phyloP scores from a whole-genome alignment of 2,888 invertebrate species.

The Rotaria magnacalcarata region DNA sequence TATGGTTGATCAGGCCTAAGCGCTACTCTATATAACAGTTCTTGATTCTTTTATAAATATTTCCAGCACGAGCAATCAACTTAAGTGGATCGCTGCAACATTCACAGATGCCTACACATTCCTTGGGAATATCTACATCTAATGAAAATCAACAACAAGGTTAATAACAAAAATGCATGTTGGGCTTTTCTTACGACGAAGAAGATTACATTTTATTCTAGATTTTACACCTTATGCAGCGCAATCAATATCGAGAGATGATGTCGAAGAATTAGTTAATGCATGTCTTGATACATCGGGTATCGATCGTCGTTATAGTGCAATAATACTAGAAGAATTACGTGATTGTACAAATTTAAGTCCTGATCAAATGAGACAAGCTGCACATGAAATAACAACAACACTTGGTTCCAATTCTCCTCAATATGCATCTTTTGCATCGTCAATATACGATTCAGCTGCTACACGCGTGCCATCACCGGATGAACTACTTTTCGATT shows the following conservation, averaged over 20 bases:
- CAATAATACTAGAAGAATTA: slow-evolving; percentile 43
- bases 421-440: slow-evolving; percentile 9
- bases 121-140: background rate
- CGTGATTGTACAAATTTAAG: slow-evolving; percentile 41
- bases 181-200: no score
- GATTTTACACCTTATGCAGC: background rate
- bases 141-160: slow-evolving; percentile 6
- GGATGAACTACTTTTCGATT: background rate
- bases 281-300: slow-evolving; percentile 42
- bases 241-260: background rate
- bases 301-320: slow-evolving; percentile 43
- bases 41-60: background rate
- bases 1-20: no score
- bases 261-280: slow-evolving; percentile 40
- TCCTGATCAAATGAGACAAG: slow-evolving; percentile 42
- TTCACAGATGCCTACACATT: no score
- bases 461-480: background rate
- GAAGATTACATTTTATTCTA: background rate
- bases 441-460: background rate
- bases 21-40: no score
- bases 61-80: background rate
- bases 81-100: background rate
- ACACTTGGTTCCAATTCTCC: background rate
- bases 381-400: slow-evolving; percentile 38
- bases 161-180: background rate